A percentile compares a stretch with the other conserved stretches of the same genome.
phyloP scores from a whole-genome alignment of 2,797 vertebrate species.

The Enteromius fasciolatus region DNA sequence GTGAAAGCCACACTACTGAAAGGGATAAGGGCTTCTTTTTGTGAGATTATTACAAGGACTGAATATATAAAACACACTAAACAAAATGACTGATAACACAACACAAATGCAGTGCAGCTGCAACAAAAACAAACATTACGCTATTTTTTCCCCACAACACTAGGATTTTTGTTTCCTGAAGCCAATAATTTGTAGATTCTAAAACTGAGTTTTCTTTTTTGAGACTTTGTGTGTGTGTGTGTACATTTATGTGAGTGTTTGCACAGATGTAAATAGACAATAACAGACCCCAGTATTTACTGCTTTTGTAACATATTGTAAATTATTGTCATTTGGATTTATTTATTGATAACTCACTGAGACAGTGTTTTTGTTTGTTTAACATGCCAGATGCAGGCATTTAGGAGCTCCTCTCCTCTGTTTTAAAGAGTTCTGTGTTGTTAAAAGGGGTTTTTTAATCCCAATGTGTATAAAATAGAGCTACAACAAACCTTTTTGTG shows the following conservation, averaged over 20 bases:
- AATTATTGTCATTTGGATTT: slow-evolving; percentile 86
- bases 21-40: slow-evolving; percentile 31
- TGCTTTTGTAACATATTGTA: slow-evolving; percentile 94
- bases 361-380: slow-evolving; percentile 87
- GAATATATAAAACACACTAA: slow-evolving; percentile 43
- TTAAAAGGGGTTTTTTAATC: slow-evolving; percentile 90
- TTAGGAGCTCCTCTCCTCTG: slow-evolving; percentile 81
- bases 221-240: background rate
- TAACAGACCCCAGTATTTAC: slow-evolving; percentile 84
- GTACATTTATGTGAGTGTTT: slow-evolving; percentile 66
- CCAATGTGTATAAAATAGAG: slow-evolving; percentile 88
- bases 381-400: slow-evolving; percentile 79
- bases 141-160: slow-evolving; percentile 16
- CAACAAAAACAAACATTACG: slow-evolving; percentile 5
- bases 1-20: slow-evolving; percentile 30
- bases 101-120: slow-evolving; percentile 12
- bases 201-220: background rate
- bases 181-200: slow-evolving; percentile 16
- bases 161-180: slow-evolving; percentile 23
- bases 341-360: slow-evolving; percentile 94
- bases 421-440: slow-evolving; percentile 79
- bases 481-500: slow-evolving; percentile 49
- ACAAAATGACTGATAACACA: slow-evolving; percentile 23
- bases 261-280: slow-evolving; percentile 71
- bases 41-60: slow-evolving; percentile 15